Base-by-base conservation (phyloP, 2,888 invertebrate species). In the Fabriciana adippe region DNA sequence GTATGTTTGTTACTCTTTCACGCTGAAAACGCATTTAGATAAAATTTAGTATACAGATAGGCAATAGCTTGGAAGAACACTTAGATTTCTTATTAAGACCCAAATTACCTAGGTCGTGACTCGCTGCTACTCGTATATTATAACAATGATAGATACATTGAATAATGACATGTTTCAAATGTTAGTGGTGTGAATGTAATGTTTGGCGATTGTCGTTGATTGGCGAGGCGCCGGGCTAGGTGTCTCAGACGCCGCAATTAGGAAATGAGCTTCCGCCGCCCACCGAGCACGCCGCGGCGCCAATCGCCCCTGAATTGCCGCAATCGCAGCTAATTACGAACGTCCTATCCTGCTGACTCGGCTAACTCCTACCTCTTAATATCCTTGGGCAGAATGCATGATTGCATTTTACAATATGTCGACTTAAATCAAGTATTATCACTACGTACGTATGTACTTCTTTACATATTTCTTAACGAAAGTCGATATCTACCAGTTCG, bases 221-320 rank as follows among this genome's bases (percentile, higher is more conserved):
- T 91, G 85, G 79, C 82, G 83, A 90, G 92, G 92, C 92, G 92
- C 92, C 90, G 89, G 87, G 81, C 81, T 87, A 91, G 92, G 92
- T 92, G 91, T 90, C 90, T 83, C 85, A 85, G 86, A 86, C 86
- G 73, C 64, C 86, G 75, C 85, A 92, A 92, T 92, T 90, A 92
- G 92, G 92, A 92, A 89, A 89, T 90, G 88, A 74, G 85, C 84
- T 89, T 92, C 92, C 92, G 92, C 92, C 92, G 92, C 92, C 92
- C 92, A 92, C 92, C 82, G 31, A 41, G 51, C 31, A 35, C 31
- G 83, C 78, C 75, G 76, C 86, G 85, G 86, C 90, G 90, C 89
- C 90, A 86, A 85, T 83, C 84, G 86, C 85, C 90, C 88, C 90
- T 78, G 87, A 89, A 89, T 89, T 88, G 87, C 84, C 77, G 84